Conservation (phyloP, 2,888 invertebrate genomes). For the Blastobasis adustella region DNA sequence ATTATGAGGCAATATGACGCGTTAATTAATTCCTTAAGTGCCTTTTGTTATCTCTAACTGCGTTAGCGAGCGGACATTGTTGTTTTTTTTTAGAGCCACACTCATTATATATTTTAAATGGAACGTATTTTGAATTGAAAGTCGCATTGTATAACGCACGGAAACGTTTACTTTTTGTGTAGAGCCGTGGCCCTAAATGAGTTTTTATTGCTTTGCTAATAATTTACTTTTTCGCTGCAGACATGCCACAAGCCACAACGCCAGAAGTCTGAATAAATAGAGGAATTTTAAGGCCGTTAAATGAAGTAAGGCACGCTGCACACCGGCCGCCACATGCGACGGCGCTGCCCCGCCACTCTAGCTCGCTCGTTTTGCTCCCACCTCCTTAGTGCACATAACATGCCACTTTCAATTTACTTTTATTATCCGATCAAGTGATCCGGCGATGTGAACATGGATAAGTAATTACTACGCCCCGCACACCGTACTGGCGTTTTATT, state of each 20-base stretch:
- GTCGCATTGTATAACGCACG: too few species aligned
- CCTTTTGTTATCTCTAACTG: background rate
- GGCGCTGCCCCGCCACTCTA: conserved; percentile 6
- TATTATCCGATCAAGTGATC: conserved; percentile 31
- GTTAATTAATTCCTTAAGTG: background rate
- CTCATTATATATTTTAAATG: too few species aligned
- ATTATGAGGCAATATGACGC: background rate
- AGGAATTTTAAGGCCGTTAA: too few species aligned
- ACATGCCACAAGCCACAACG: too few species aligned
- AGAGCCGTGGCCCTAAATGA: too few species aligned
- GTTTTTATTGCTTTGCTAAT: too few species aligned
- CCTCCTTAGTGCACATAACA: conserved; percentile 35
- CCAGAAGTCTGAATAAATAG: too few species aligned
- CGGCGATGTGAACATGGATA: conserved; percentile 46
- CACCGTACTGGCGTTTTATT: conserved; percentile 6
- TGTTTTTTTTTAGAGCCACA: too few species aligned
- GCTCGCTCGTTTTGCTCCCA: conserved; percentile 47
- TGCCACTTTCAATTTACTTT: conserved; percentile 44
- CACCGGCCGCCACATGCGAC: conserved; percentile 3
- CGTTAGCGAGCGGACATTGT: background rate
- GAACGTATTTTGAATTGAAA: too few species aligned
- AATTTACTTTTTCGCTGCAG: too few species aligned
- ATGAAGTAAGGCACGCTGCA: conserved; percentile 6
- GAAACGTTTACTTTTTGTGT: too few species aligned
- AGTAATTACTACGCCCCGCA: conserved; percentile 43